Conservation (phyloP, 2,113 vertebrate species). For the Daphoenositta chrysoptera region DNA sequence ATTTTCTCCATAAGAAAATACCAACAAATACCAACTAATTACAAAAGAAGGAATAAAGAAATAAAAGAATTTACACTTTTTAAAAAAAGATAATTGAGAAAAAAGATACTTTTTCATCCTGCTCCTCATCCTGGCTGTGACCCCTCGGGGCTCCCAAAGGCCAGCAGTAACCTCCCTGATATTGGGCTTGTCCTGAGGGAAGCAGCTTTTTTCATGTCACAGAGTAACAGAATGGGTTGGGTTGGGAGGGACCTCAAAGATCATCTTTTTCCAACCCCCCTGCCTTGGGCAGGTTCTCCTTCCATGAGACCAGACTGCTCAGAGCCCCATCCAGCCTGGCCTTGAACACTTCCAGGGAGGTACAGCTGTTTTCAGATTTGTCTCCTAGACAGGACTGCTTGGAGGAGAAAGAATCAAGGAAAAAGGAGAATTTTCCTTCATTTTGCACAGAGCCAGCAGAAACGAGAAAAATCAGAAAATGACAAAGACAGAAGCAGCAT, state of each 20-base stretch:
- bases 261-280: neutral
- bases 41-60: neutral
- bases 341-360: neutral
- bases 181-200: neutral
- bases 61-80: neutral
- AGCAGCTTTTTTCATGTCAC: neutral
- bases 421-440: neutral
- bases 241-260: neutral
- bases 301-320: neutral
- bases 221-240: neutral
- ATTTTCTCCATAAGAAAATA: conserved; percentile 37
- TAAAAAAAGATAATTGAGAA: neutral
- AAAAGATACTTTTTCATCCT: neutral
- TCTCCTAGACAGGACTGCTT: neutral
- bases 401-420: neutral
- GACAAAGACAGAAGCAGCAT: neutral
- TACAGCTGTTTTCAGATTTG: neutral
- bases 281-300: neutral
- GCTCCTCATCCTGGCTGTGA: neutral
- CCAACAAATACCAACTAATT: neutral
- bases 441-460: neutral
- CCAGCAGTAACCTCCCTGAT: neutral
- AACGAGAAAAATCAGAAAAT: neutral
- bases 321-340: neutral
- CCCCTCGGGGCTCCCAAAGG: accelerated